Evolutionary conservation across 2,888 invertebrate genomes (phyloP), one percentile per base, ranked within the genome.

Genomic region (Heteropelma amictum): DNA sequence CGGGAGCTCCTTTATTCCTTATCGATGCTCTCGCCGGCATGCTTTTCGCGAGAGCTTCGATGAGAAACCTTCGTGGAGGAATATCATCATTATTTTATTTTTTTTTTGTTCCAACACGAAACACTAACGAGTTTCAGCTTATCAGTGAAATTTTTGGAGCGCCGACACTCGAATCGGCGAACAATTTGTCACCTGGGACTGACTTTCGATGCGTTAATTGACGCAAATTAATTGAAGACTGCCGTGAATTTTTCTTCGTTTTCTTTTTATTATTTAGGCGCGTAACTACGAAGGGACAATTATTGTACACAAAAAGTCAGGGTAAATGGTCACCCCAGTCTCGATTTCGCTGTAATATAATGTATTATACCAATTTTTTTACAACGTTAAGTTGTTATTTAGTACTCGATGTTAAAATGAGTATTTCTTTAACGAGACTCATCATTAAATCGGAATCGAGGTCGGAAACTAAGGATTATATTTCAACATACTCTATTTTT

Each of bases 121-220:
- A 12, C 14, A 7, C 35, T 3, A 67, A 42, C 19, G 19, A 17
- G 40, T 28, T 35, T 12, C 17, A 35, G 53, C 40, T 69, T 70
- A 74, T 74, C 70, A 70, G 26, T 58, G n/a, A 53, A 69, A 74
- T 69, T 63, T 69, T 53, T 12, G 26, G 14, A 54, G 54, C 67
- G 60, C 67, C 63, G n/a, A 38, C 45, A 33, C 47, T 47, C 45
- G 47, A 45, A 65, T 58, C 63, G 49, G 28, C 19, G 3, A n/a
- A 58, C 38, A 30, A 69, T 69, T 74, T 60, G 45, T 74, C 42
- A 69, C 38, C 47, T 19, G 6, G 7, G 30, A 42, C 14, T 47
- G 65, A 35, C n/a, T 40, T 30, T 61, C 35, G 49, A 28, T 6
- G 23, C 64, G 58, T 51, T 65, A 42, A 72, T 67, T 65, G 38